A percentile compares a stretch with the other conserved stretches of the same genome.
These are phyloP conservation scores for Natrix natrix DNA, from an alignment of 2,797 vertebrate genomes.

Conservation along the genomic window DNA sequence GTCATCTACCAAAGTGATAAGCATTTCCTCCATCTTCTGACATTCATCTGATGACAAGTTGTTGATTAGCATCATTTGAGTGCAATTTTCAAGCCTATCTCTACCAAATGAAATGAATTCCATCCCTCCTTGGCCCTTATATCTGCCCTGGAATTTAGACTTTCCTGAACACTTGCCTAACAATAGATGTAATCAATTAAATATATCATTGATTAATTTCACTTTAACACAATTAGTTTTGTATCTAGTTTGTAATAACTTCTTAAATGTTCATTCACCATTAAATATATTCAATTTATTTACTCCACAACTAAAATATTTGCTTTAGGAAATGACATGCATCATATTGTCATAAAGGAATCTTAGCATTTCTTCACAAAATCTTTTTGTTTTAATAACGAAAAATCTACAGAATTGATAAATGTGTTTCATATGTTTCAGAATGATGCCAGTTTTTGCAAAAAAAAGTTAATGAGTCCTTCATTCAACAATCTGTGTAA, in stretches of 20 bases:
- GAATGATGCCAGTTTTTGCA: not conserved
- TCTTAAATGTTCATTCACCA: not conserved
- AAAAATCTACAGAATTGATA: not conserved
- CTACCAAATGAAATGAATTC: not conserved
- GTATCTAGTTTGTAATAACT: not conserved
- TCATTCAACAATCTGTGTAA: constrained; percentile 22
- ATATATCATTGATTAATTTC: not conserved
- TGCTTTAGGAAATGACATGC: not conserved
- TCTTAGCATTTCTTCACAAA: not conserved
- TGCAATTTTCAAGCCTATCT: not conserved
- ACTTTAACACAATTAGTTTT: not conserved
- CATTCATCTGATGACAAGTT: not conserved
- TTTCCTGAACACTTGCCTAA: not conserved
- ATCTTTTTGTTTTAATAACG: not conserved
- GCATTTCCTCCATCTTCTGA: not conserved
- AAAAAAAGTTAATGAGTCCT: constrained; percentile 1
- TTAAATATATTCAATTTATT: not conserved
- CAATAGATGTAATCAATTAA: not conserved
- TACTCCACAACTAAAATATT: not conserved
- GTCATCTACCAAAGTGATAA: not conserved
- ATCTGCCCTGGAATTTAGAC: not conserved
- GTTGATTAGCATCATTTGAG: not conserved
- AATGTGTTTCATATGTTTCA: not conserved
- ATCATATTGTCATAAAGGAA: not conserved
- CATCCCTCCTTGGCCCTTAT: not conserved